Evolutionary conservation across 1,140 invertebrate genomes (phyloP), one percentile per base, ranked within the genome.

Genomic region (Tetramorium parvispinum): DNA sequence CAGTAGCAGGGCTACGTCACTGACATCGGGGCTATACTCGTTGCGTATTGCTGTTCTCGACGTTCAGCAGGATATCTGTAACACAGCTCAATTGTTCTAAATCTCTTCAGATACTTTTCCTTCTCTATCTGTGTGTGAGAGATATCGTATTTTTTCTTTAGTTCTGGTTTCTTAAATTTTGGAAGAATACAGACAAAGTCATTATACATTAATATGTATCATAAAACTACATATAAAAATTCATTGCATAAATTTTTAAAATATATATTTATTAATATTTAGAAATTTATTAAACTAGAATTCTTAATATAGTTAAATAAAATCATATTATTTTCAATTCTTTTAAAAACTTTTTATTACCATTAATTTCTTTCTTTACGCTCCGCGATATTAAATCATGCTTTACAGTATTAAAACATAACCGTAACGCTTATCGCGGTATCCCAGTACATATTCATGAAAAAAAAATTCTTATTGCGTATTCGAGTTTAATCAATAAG

Each of bases 1-100:
- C 78, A 68, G 32, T 85, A 79, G 71, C 66, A 49, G 49, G 55
- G 68, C 53, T 75, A 61, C 51, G 85, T 86, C 85, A 86, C 11
- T 81, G 85, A 83, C 79, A 83, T 73, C n/a, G 40, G 11, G 32
- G 18, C 70, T 81, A 49, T 61, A 49, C 53, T 49, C 6, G 24
- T 46, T 71, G 13, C 66, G 18, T 11, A 13, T 40, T 51, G 37
- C 40, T 71, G 32, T 46, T 57, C 68, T 18, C 21, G 7, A 27
- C 24, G 37, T 71, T 70, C 10, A 43, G 11, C 16, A 27, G n/a
- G 37, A 73, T 57, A 59, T 40, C 24, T 66, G 5, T 63, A 37
- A 59, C 18, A 16, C 8, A 13, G 51, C 0, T 24, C 2, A 77
- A 24, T 77, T 61, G 21, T 13, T 43, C 27, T 59, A 77, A 77